phyloP scores from a whole-genome alignment of 2,888 invertebrate species.

The Drosophila limbata region DNA sequence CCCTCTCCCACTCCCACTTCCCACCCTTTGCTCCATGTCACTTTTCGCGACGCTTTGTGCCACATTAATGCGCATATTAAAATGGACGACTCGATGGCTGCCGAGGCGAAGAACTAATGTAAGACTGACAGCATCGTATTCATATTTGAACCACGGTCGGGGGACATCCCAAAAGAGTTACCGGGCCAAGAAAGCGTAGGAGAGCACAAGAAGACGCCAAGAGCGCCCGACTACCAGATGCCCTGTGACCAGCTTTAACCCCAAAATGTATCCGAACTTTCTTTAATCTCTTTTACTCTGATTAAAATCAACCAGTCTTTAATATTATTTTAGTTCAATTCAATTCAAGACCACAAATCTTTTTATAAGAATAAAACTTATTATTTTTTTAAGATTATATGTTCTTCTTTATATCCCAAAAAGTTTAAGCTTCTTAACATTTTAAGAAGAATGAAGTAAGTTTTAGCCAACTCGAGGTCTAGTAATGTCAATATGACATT shows the following conservation, averaged over 20 bases:
- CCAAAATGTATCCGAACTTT: not conserved
- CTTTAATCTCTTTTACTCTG: no score
- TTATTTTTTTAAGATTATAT: no score
- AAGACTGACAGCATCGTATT: constrained; percentile 59
- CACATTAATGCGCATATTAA: constrained; percentile 73
- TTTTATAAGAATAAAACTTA: no score
- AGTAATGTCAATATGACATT: no score
- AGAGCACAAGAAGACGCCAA: not conserved
- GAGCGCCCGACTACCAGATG: not conserved
- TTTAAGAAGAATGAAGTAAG: no score
- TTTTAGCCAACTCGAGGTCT: no score
- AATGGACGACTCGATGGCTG: constrained; percentile 47
- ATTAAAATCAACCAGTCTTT: no score
- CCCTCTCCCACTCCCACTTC: not conserved
- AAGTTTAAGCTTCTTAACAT: no score
- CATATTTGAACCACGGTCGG: constrained; percentile 23
- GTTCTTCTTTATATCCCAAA: no score
- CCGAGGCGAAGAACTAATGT: constrained; percentile 53
- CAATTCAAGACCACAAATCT: no score
- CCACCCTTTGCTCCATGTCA: constrained; percentile 49
- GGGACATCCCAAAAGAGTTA: constrained; percentile 51
- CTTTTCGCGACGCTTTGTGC: constrained; percentile 73
- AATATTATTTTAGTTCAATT: no score
- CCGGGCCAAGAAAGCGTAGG: constrained; percentile 3
- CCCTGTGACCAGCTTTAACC: not conserved